These are phyloP conservation scores for Crocuta crocuta DNA, from an alignment of 2,113 vertebrate genomes.

Conservation along the genomic window DNA sequence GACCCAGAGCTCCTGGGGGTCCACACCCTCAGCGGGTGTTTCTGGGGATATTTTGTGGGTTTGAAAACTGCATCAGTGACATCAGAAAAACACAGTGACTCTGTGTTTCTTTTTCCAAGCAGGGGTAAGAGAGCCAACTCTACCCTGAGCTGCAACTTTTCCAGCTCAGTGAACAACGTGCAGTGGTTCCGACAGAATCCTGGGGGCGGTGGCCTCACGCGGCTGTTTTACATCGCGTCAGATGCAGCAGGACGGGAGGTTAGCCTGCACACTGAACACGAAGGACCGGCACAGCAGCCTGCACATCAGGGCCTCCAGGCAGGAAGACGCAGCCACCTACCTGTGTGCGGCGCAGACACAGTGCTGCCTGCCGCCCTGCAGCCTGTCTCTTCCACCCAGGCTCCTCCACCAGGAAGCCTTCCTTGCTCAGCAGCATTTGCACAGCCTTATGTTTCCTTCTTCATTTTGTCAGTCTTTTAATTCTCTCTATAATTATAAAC, in stretches of 20 bases:
- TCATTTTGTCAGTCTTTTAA: background rate
- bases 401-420: background rate
- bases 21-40: background rate
- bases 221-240: background rate
- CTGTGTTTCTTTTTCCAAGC: background rate
- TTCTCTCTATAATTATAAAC: background rate
- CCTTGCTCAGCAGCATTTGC: background rate
- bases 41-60: background rate
- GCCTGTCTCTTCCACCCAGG: background rate
- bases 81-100: too few relatives aligned
- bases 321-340: background rate
- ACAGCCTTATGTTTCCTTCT: background rate
- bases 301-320: background rate
- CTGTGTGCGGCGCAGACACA: background rate
- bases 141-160: slow-evolving; percentile 36
- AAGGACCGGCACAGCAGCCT: background rate
- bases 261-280: background rate
- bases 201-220: background rate
- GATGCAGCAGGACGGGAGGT: background rate
- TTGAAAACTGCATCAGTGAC: rapidly evolving
- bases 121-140: slow-evolving; percentile 3
- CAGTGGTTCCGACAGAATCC: slow-evolving; percentile 52
- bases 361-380: background rate
- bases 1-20: background rate
- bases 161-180: rapidly evolving